phyloP scores from a whole-genome alignment of 2,113 vertebrate genomes.

The Carlito syrichta region DNA sequence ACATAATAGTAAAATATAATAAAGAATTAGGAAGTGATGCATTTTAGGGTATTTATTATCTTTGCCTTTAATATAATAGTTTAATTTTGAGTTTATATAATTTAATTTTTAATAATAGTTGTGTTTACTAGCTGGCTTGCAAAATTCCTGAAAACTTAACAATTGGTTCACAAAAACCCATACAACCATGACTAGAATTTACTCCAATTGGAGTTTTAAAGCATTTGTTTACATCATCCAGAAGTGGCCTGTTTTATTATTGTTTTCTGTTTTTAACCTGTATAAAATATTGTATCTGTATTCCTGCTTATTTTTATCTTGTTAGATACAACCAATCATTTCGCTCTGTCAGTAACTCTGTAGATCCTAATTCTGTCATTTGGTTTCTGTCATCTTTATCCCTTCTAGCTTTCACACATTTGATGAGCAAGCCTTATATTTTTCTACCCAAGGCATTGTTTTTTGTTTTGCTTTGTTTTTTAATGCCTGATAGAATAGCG shows the following conservation, averaged over 20 bases:
- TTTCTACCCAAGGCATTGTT: background rate
- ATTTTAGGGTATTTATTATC: background rate
- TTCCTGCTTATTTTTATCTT: constrained; percentile 3
- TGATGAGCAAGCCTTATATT: constrained; percentile 14
- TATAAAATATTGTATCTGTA: background rate
- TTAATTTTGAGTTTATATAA: background rate
- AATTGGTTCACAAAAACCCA: background rate
- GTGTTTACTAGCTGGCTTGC: background rate
- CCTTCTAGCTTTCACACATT: constrained; percentile 35
- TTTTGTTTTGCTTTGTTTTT: too few species aligned
- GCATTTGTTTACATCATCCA: background rate
- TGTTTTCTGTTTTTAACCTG: background rate
- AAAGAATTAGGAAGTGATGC: background rate
- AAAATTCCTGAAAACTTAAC: background rate
- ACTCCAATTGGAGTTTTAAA: background rate
- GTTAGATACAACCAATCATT: constrained; percentile 21
- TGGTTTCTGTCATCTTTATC: constrained; percentile 47
- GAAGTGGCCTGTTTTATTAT: background rate
- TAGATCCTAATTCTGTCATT: constrained; percentile 38
- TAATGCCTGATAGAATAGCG: background rate
- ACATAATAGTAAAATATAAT: background rate
- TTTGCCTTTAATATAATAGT: constrained; percentile 18
- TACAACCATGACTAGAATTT: background rate
- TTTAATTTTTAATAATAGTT: constrained; percentile 11
- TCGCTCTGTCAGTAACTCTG: constrained; percentile 54